Evolutionary conservation across 2,888 invertebrate genomes (phyloP), one percentile per base, ranked within the genome.

Genomic region (Pinctada fucata): DNA sequence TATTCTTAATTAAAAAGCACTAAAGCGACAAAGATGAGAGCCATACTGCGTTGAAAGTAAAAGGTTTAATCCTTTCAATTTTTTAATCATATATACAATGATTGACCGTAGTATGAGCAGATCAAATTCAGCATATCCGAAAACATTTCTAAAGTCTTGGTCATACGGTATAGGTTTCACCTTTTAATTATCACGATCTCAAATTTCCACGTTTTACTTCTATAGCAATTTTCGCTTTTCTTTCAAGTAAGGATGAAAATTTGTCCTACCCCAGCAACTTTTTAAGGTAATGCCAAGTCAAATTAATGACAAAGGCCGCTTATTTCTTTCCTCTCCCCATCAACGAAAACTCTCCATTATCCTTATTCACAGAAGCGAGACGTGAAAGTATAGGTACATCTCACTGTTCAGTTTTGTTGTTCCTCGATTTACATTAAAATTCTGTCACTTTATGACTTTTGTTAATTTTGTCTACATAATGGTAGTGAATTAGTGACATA

Each of bases 391-490:
- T 31, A 31, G 31, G 31, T 31, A 31, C 31, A 31, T 31, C 31
- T 31, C 31, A 31, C 31, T 31, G 31, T 31, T 31, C 0, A 31
- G 1, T 58, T 58, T 58, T 13, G 8, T 10, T 58, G 13, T 58
- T 58, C 13, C 58, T 58, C 58, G 49, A 69, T 69, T 50, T 68
- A 64, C 79, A 79, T 79, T 79, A 79, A 75, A 79, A 75, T 79
- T 79, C 79, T 75, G 71, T 72, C 64, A 64, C 70, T 79, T 79
- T 79, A 79, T 75, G 79, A 79, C 79, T 79, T 75, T 71, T 75
- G 79, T 68, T 79, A 79, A 79, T 79, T 79, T 75, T 71, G 67
- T 75, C 72, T 68, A 58, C 66, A 79, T 75, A 79, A 79, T 70
- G 75, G 75, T 63, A 79, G 45, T 52, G 70, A 79, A 79, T 79